A percentile compares a stretch with the other conserved stretches of the same genome.
Evolutionary conservation across 2,888 invertebrate genomes (phyloP).

Genomic region (Pachliopta kotzebuea): DNA sequence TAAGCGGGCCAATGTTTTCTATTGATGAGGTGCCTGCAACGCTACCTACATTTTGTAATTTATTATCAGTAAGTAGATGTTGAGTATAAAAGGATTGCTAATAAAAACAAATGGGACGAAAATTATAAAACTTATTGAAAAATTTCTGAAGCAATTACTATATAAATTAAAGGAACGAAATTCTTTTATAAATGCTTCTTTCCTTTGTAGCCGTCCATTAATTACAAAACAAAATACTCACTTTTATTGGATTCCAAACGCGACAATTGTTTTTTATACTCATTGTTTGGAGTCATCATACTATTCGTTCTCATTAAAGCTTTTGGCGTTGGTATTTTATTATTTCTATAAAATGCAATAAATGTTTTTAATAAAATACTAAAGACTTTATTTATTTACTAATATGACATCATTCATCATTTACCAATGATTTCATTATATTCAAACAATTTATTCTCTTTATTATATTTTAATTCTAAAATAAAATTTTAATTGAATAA

Average conservation of each 20-base stretch:
- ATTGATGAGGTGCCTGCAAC: constrained; percentile 86
- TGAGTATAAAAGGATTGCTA: not conserved
- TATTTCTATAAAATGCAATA: constrained; percentile 63
- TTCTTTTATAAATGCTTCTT: not conserved
- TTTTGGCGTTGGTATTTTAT: constrained; percentile 88
- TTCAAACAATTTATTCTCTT: not conserved
- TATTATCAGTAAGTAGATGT: not conserved
- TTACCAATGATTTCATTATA: too few relatives aligned
- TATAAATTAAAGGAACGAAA: not conserved
- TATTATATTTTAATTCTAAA: not conserved
- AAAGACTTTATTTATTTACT: too few relatives aligned
- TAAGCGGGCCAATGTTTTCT: constrained; percentile 92
- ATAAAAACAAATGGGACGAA: too few relatives aligned
- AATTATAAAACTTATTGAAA: not conserved
- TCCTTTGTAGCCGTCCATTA: not conserved
- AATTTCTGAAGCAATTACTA: not conserved
- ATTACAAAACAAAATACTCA: constrained; percentile 54
- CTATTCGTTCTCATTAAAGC: constrained; percentile 95
- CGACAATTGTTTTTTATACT: constrained; percentile 82
- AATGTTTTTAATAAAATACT: not conserved
- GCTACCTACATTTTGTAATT: constrained; percentile 79
- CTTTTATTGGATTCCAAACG: constrained; percentile 74
- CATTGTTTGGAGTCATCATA: constrained; percentile 56
- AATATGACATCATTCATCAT: too few relatives aligned
- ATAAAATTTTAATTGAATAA: not conserved